These are phyloP conservation scores for Cyrtorhinus lividipennis DNA, from an alignment of 1,140 invertebrate genomes.

Conservation along the genomic window DNA sequence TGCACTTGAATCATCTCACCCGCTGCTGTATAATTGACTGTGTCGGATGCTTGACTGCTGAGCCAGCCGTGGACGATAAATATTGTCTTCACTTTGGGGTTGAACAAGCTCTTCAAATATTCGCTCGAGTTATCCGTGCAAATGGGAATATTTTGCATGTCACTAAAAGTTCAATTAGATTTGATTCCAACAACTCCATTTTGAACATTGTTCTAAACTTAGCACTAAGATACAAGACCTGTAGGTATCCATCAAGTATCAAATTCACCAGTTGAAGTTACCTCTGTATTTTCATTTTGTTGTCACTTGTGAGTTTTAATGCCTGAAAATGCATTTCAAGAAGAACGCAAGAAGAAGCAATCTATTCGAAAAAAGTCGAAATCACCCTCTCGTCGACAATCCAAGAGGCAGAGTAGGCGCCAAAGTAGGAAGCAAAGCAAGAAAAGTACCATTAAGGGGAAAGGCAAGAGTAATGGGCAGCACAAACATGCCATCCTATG, in stretches of 20 bases:
- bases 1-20: too few relatives aligned
- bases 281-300: too few relatives aligned
- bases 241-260: too few relatives aligned
- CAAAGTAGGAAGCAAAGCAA: background rate
- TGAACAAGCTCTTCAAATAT: conserved; percentile 10
- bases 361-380: background rate
- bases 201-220: too few relatives aligned
- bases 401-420: background rate
- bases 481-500: background rate
- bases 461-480: background rate
- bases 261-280: too few relatives aligned
- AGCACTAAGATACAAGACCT: too few relatives aligned
- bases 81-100: conserved; percentile 5
- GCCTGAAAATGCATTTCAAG: too few relatives aligned
- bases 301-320: too few relatives aligned
- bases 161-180: too few relatives aligned
- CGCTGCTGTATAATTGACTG: conserved; percentile 4
- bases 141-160: conserved; percentile 9
- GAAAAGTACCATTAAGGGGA: background rate
- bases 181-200: too few relatives aligned
- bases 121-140: background rate
- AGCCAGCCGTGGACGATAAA: conserved; percentile 18
- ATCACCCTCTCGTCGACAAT: background rate
- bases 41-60: background rate
- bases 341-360: background rate